These are phyloP conservation scores for Andrena cerasifolii DNA, from an alignment of 1,140 invertebrate species.

Conservation along the genomic window DNA sequence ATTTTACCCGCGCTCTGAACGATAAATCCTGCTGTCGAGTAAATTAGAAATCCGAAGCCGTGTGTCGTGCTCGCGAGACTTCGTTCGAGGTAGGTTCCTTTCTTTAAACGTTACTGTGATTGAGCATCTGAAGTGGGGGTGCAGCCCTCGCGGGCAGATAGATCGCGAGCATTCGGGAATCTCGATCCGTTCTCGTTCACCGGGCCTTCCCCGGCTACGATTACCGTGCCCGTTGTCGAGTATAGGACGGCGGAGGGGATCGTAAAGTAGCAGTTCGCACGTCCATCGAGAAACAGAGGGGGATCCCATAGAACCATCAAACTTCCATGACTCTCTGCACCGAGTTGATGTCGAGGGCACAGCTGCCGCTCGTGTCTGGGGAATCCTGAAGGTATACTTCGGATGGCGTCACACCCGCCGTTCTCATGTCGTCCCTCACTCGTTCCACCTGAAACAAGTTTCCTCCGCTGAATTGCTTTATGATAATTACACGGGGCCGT, in stretches of 20 bases:
- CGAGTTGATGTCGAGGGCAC: constrained; percentile 77
- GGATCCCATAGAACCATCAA: constrained; percentile 61
- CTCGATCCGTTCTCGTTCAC: constrained; percentile 3
- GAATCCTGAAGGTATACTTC: constrained; percentile 79
- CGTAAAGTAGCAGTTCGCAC: constrained; percentile 42
- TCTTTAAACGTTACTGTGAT: constrained; percentile 30
- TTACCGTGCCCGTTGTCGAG: not conserved
- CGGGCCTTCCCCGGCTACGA: not conserved
- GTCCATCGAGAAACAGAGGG: constrained; percentile 29
- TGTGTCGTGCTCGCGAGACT: constrained; percentile 34
- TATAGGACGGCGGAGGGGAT: constrained; percentile 24
- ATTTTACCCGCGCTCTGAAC: not conserved
- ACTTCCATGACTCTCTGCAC: constrained; percentile 77
- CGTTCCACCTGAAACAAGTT: constrained; percentile 66
- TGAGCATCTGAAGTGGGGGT: constrained; percentile 32
- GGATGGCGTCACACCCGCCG: constrained; percentile 80
- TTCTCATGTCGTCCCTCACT: constrained; percentile 82
- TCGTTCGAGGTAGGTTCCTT: constrained; percentile 64
- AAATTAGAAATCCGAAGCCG: constrained; percentile 28
- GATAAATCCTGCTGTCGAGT: not conserved
- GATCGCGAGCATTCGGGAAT: constrained; percentile 15
- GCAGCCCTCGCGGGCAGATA: constrained; percentile 19
- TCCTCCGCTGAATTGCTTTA: too few species aligned
- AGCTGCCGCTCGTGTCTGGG: constrained; percentile 75
- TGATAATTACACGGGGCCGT: too few species aligned